phyloP scores from a whole-genome alignment of 92 coral and sea anemone species.

The Palythoa grandiflora region DNA sequence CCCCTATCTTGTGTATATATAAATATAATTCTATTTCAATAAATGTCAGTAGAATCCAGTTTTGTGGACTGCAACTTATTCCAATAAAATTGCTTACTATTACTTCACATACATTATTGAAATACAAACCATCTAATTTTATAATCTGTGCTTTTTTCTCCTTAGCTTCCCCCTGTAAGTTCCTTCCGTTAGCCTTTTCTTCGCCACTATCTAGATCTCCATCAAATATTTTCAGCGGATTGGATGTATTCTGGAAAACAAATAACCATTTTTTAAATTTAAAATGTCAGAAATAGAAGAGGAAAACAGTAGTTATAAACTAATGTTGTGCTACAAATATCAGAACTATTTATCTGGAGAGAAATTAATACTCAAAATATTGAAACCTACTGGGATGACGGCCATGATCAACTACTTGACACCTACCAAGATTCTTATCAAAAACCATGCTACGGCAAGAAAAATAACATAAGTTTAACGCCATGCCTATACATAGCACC shows the following conservation, averaged over 20 bases:
- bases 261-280: neutral
- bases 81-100: neutral
- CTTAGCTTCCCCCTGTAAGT: neutral
- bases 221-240: constrained; percentile 18
- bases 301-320: neutral
- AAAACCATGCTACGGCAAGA: too few relatives aligned
- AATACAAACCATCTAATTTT: constrained; percentile 6
- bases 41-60: too few relatives aligned
- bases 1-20: too few relatives aligned
- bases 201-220: neutral
- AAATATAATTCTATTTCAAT: too few relatives aligned
- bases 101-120: neutral
- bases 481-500: too few relatives aligned
- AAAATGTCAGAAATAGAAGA: neutral
- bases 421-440: too few relatives aligned
- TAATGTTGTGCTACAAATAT: neutral
- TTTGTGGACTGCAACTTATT: neutral
- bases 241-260: constrained; percentile 9
- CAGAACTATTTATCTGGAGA: too few relatives aligned
- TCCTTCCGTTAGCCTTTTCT: neutral
- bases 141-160: neutral
- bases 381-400: too few relatives aligned
- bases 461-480: too few relatives aligned
- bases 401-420: too few relatives aligned
- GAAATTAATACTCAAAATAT: too few relatives aligned